Evolutionary conservation across 2,113 vertebrate genomes (phyloP), one percentile per base, ranked within the genome.

Genomic region (Synchiropus splendidus): DNA sequence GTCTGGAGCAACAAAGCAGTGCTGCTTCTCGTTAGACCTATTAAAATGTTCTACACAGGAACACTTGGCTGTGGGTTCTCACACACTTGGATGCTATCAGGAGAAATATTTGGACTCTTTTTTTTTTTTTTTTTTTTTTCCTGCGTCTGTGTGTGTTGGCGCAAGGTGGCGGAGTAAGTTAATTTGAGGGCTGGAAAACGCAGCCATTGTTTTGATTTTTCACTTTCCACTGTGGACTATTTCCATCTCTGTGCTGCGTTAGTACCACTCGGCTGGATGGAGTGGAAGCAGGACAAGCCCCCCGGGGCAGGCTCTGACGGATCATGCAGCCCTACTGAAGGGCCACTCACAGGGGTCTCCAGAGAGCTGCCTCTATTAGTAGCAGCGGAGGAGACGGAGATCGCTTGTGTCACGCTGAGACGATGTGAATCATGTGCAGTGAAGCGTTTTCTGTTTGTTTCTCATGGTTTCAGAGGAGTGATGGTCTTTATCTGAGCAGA

Each of bases 281-380:
- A 70, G 64, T 56, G 51, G 56, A 75, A 80, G 58, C 74, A 40
- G 77, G 71, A 68, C 74, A 66, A 58, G 58, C 68, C 74, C 61
- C 68, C 18, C 58, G 66, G 66, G 48, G 77, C 65, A 45, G 36
- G 54, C 56, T 45, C 18, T 35, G 42, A 64, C 72, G 64, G 67
- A 59, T 72, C 67, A 45, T 45, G 18, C 52, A n/a, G 63, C 50
- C 55, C 47, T 16, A 45, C n/a, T 14, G 57, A 64, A 60, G 52
- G 58, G 51, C 65, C 67, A 42, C 56, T 64, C 21, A 27, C 21
- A 2, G 10, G 51, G 48, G 54, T 44, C 56, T 60, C 18, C 1
- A 39, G 70, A 72, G 58, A 68, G 54, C 39, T 2, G 53, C 52
- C 54, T 67, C 59, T 59, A 60, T 71, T 69, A 64, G 57, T 30